Evolutionary conservation across 2,888 invertebrate species (phyloP).

Genomic region (Rotaria socialis): DNA sequence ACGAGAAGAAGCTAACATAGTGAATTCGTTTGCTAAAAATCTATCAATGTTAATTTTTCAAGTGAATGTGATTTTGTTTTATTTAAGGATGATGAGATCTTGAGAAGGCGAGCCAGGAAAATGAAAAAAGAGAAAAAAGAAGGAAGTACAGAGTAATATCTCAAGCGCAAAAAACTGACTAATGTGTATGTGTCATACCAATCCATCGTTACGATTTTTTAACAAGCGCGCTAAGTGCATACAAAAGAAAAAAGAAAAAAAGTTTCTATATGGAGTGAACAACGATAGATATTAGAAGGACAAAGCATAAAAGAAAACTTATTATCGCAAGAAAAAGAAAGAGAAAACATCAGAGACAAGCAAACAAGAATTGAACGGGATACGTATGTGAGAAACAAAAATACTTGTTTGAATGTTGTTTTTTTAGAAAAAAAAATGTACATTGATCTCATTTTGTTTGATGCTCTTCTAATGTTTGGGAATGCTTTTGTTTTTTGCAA

Average conservation of each 20-base stretch:
- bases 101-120: neutral
- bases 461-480: neutral
- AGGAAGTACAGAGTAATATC: neutral
- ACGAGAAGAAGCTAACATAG: too few relatives aligned
- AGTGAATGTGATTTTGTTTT: neutral
- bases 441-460: neutral
- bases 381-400: neutral
- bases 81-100: constrained; percentile 16
- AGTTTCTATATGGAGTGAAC: neutral
- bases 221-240: neutral
- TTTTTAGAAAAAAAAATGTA: neutral
- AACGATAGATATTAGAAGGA: neutral
- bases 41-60: neutral
- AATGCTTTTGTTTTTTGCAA: constrained; percentile 6
- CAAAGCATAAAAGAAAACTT: neutral
- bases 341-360: neutral
- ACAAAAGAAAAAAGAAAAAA: neutral
- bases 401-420: neutral
- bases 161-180: constrained; percentile 4
- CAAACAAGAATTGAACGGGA: neutral
- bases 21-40: too few relatives aligned
- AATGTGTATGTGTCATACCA: neutral
- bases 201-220: neutral
- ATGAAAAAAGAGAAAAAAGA: neutral
- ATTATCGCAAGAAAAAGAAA: neutral